Base-by-base conservation (phyloP, 1,140 invertebrate species). In the Drosophila lini region DNA sequence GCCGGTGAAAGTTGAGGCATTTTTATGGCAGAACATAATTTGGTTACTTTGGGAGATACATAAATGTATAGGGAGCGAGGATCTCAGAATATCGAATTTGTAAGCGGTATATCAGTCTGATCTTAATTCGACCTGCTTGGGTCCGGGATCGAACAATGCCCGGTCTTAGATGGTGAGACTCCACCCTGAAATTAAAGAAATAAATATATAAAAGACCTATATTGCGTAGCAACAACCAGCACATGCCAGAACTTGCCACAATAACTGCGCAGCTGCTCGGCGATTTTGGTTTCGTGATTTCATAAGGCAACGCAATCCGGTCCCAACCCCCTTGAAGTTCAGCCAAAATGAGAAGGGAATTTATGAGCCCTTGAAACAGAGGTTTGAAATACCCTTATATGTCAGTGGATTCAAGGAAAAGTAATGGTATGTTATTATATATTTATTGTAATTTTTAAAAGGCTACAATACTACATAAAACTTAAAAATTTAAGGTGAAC, bases 1-100 rank as follows among this genome's bases (percentile, higher is more conserved):
- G 47, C 47, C 47, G 85, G 84, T 89, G 84, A 88, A 88, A 88
- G 84, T 89, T 89, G 80, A 84, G 73, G 84, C 80, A 68, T 83
- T 83, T 77, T 89, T 56, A 90, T 89, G 77, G 50, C 41, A 61
- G 65, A 77, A 62, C 69, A 81, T 81, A 75, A 78, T 77, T 74
- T 56, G 48, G 41, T 32, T 16, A 28, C 60, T 16, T 31, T 2
- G 13, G 15, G 32, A 40, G 28, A 64, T 32, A n/a, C n/a, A n/a
- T n/a, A 36, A 10, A 68, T 42, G 16, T 9, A 15, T 44, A 22
- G 62, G 15, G 45, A 25, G 31, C 7, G 44, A 53, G 38, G 65
- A 65, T 69, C 34, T 19, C 63, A 2, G 41, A 40, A 53, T 52
- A 40, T 68, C 32, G 31, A 16, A 15, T 19, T 36, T 16, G 31